Evolutionary conservation across 2,113 vertebrate genomes (phyloP).

Genomic region (Grantiella picta): DNA sequence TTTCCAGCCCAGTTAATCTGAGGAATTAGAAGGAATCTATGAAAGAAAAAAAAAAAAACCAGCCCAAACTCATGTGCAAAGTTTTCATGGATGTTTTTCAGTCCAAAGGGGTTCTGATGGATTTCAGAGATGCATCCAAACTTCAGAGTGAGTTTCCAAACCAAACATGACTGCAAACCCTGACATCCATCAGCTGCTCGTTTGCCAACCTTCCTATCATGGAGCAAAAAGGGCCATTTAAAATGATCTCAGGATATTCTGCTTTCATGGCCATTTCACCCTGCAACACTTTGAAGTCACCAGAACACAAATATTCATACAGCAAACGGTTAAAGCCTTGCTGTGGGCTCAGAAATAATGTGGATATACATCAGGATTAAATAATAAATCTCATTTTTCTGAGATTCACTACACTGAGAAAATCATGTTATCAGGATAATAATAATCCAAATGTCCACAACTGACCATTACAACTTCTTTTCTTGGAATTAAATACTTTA

Average conservation of each 20-base stretch:
- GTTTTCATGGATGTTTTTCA: neutral
- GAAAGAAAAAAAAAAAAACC: neutral
- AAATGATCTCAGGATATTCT: neutral
- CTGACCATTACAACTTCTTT: neutral
- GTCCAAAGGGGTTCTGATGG: neutral
- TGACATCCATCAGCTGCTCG: neutral
- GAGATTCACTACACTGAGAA: slow-evolving; percentile 19
- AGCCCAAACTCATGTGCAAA: neutral
- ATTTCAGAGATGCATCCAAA: slow-evolving; percentile 32
- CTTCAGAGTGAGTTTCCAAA: neutral
- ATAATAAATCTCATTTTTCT: slow-evolving; percentile 35
- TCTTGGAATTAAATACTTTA: neutral
- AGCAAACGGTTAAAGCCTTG: neutral
- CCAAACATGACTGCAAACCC: neutral
- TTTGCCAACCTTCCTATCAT: neutral
- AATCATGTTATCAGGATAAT: neutral
- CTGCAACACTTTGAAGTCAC: neutral
- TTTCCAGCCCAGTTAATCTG: slow-evolving; percentile 17
- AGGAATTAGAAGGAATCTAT: slow-evolving; percentile 22
- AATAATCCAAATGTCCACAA: neutral
- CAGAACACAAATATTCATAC: neutral
- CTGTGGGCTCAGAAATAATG: slow-evolving; percentile 18
- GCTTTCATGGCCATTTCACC: neutral
- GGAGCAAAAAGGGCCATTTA: neutral
- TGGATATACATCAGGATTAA: neutral